phyloP scores from a whole-genome alignment of 2,797 vertebrate species.

The Lindbergichthys nudifrons region DNA sequence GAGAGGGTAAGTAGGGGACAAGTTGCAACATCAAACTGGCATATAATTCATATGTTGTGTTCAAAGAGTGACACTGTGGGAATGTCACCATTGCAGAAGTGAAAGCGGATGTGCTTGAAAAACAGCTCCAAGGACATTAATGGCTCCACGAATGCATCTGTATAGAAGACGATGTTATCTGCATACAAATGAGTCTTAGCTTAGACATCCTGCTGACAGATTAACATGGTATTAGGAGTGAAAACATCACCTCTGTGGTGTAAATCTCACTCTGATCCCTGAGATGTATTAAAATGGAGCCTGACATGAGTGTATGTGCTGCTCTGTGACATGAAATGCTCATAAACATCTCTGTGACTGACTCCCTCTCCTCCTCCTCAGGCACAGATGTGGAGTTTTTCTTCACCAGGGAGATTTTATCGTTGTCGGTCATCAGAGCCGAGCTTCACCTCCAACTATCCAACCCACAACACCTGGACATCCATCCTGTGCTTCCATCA shows the following conservation, averaged over 20 bases:
- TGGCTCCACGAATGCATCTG: constrained; percentile 40
- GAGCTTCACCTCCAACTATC: constrained; percentile 85
- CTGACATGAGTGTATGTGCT: not conserved
- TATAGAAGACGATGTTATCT: constrained; percentile 44
- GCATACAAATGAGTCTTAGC: constrained; percentile 67
- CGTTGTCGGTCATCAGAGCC: constrained; percentile 66
- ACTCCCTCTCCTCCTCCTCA: constrained; percentile 46
- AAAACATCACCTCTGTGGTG: constrained; percentile 37
- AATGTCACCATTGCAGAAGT: not conserved
- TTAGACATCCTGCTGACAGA: constrained; percentile 63
- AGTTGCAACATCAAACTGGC: not conserved
- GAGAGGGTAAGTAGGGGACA: too few species aligned
- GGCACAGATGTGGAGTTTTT: constrained; percentile 81
- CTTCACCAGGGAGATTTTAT: constrained; percentile 78
- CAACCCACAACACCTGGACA: constrained; percentile 77
- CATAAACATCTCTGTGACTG: not conserved
- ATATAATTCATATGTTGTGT: not conserved
- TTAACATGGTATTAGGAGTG: constrained; percentile 51
- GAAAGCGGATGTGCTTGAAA: constrained; percentile 16
- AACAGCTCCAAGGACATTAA: constrained; percentile 22
- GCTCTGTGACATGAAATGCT: constrained; percentile 21
- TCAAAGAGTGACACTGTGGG: not conserved
- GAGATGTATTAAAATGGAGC: constrained; percentile 4
- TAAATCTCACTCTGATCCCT: constrained; percentile 9
- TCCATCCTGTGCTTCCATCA: constrained; percentile 78